Evolutionary conservation across 2,888 invertebrate species (phyloP), one percentile per base, ranked within the genome.

Genomic region (Scelioninae gen. 1): DNA sequence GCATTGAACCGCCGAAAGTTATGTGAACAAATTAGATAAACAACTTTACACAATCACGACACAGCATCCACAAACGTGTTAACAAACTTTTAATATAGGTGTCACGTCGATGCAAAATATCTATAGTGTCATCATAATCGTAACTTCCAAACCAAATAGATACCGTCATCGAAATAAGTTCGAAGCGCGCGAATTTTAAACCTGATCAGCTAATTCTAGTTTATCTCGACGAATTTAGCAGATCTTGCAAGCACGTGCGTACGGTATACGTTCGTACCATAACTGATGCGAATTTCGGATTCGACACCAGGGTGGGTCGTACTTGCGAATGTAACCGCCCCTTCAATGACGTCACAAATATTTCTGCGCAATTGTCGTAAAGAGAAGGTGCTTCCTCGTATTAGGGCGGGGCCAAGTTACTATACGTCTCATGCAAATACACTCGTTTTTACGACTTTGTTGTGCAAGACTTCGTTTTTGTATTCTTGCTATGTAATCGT

Each of bases 251-350:
- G 13, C 62, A 62, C 60, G 15, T 47, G 74, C 32, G 72, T 53
- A 29, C 71, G 58, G 7, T 16, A 40, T 68, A 60, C 71, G 62
- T 13, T 15, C 69, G 34, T 68, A 71, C 55, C 68, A 56, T 74
- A 72, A 82, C 82, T 78, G 82, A 15, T 16, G 55, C n/a, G n/a
- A n/a, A n/a, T n/a, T n/a, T n/a, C 23, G 65, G 71, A 72, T 72
- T 85, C 45, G 49, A 10, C 58, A 51, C 84, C 32, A 60, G 23
- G 80, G 85, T 85, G 88, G 89, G 90, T 89, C 87, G 88, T 88
- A 83, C 87, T 85, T 84, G 77, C 83, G 65, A 85, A 85, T 69
- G 90, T 89, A 66, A 86, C 88, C 91, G 91, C 91, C 91, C 89
- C 87, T 86, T 80, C 76, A 65, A 86, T 86, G 85, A 84, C 88